A percentile compares a stretch with the other conserved stretches of the same genome.
Evolutionary conservation across 2,113 vertebrate species (phyloP).

Genomic region (Triplophysa siluroides): DNA sequence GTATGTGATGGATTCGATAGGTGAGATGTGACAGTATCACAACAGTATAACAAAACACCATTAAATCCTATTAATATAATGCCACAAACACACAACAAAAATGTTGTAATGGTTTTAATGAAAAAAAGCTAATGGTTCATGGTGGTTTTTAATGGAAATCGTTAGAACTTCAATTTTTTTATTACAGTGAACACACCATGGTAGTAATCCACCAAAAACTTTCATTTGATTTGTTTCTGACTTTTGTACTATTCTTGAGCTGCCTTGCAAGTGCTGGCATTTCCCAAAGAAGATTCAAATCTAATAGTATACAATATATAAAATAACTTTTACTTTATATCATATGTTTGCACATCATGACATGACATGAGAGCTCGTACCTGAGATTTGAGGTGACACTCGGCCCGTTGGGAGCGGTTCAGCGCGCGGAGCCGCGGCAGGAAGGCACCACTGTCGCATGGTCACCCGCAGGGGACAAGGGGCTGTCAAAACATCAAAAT

Average conservation of each 20-base stretch:
- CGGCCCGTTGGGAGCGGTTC: slow-evolving; percentile 74
- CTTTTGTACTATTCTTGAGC: neutral
- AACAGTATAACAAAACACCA: too few relatives aligned
- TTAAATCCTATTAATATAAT: too few relatives aligned
- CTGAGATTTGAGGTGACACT: slow-evolving; percentile 72
- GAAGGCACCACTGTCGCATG: slow-evolving; percentile 82
- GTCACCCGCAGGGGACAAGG: slow-evolving; percentile 61
- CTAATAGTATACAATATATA: neutral
- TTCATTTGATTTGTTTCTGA: neutral
- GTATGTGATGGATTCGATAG: too few relatives aligned
- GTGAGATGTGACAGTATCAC: too few relatives aligned
- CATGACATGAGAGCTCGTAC: slow-evolving; percentile 53
- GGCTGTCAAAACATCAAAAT: slow-evolving; percentile 47
- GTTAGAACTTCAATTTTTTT: too few relatives aligned
- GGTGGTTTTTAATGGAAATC: too few relatives aligned
- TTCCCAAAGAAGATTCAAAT: neutral
- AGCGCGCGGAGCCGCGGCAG: slow-evolving; percentile 74
- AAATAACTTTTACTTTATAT: neutral
- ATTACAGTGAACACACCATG: too few relatives aligned
- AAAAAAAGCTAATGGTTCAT: too few relatives aligned
- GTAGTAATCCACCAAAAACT: too few relatives aligned
- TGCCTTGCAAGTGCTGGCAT: neutral
- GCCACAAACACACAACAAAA: too few relatives aligned
- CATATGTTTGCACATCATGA: neutral
- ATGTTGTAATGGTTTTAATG: too few relatives aligned